phyloP scores from a whole-genome alignment of 2,888 invertebrate species.

The Athalia rosae region DNA sequence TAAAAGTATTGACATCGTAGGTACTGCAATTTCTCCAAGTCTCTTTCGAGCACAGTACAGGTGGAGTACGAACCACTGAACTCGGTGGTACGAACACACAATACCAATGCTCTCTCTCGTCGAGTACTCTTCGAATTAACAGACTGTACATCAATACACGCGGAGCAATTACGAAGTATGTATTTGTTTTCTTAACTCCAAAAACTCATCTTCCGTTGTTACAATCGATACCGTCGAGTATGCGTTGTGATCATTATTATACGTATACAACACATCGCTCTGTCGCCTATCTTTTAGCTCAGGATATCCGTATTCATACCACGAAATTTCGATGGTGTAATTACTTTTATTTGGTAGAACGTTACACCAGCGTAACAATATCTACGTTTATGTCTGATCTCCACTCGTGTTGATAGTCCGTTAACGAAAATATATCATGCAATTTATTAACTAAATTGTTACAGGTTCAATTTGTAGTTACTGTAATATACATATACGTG shows the following conservation, averaged over 20 bases:
- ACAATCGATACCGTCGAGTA: no score
- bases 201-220: no score
- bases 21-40: no score
- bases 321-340: no score
- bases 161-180: conserved; percentile 22
- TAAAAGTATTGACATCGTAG: no score
- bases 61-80: background rate
- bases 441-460: conserved; percentile 33
- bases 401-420: conserved; percentile 31
- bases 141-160: conserved; percentile 30
- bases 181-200: no score
- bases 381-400: conserved; percentile 10
- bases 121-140: conserved; percentile 15
- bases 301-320: no score
- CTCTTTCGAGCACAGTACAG: no score
- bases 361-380: background rate
- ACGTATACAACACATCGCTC: no score
- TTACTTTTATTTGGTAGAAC: background rate
- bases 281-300: no score
- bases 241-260: no score
- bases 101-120: background rate
- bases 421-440: conserved; percentile 33
- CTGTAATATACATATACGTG: no score
- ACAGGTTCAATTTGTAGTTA: conserved; percentile 14
- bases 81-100: background rate